Evolutionary conservation across 1,140 invertebrate genomes (phyloP).

Genomic region (Fopius arisanus): DNA sequence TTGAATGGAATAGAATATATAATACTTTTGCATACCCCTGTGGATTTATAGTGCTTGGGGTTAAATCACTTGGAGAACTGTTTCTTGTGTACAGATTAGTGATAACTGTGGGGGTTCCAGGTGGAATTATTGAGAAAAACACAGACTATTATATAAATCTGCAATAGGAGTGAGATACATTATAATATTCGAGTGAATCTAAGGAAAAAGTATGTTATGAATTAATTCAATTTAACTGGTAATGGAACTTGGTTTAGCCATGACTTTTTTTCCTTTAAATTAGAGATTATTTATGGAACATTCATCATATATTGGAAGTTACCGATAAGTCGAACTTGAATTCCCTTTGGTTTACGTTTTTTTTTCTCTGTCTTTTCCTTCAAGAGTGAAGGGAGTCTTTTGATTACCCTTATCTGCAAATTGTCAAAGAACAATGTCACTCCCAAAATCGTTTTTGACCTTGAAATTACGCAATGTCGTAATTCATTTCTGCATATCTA

Average conservation of each 20-base stretch:
- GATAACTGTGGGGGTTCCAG: neutral
- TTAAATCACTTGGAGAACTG: neutral
- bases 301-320: neutral
- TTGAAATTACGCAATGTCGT: too few relatives aligned
- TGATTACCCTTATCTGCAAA: neutral
- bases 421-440: too few relatives aligned
- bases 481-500: too few relatives aligned
- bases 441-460: too few relatives aligned
- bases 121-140: neutral
- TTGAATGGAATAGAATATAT: slow-evolving; percentile 7
- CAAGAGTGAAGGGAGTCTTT: too few relatives aligned
- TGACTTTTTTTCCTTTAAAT: slow-evolving; percentile 16
- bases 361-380: too few relatives aligned
- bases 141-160: neutral
- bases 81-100: slow-evolving; percentile 16
- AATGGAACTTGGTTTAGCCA: slow-evolving; percentile 34
- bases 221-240: slow-evolving; percentile 25
- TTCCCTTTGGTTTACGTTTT: neutral
- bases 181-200: neutral
- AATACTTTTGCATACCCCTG: neutral
- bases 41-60: slow-evolving; percentile 20
- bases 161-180: slow-evolving; percentile 20
- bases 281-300: slow-evolving; percentile 21
- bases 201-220: neutral
- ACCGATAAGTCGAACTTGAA: neutral